These are phyloP conservation scores for Pristiophorus japonicus DNA, from an alignment of 2,113 vertebrate species.

Conservation along the genomic window DNA sequence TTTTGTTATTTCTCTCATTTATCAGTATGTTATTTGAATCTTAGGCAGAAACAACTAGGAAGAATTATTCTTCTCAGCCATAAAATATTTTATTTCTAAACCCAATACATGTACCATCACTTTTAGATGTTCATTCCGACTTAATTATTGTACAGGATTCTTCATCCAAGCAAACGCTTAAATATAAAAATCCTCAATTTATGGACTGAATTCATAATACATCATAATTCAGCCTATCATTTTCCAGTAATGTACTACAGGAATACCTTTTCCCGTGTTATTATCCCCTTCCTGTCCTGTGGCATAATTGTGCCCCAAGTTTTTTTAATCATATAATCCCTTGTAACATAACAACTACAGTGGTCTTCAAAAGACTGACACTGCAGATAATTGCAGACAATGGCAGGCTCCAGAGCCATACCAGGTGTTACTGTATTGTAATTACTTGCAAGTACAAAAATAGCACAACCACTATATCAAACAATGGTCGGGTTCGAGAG, in stretches of 20 bases:
- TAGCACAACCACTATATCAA: conserved; percentile 13
- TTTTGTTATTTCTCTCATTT: background rate
- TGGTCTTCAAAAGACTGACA: background rate
- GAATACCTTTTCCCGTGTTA: background rate
- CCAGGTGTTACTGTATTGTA: conserved; percentile 1
- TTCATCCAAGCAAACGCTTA: background rate
- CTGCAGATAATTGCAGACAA: background rate
- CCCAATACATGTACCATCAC: background rate
- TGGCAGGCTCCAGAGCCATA: conserved; percentile 10
- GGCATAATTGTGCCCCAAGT: background rate
- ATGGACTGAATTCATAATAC: background rate
- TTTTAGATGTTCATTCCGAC: background rate
- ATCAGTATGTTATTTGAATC: background rate
- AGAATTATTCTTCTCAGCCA: background rate
- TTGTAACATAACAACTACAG: background rate
- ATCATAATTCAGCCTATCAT: background rate
- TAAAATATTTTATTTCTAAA: background rate
- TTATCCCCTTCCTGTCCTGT: background rate
- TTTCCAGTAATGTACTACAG: conserved; percentile 5
- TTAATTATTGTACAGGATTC: background rate
- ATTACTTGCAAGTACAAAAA: conserved; percentile 29
- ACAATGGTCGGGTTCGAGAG: background rate
- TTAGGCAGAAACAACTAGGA: background rate
- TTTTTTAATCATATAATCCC: background rate
- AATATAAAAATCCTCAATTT: background rate